Evolutionary conservation across 1,140 invertebrate genomes (phyloP).

Genomic region (Hirudo medicinalis): DNA sequence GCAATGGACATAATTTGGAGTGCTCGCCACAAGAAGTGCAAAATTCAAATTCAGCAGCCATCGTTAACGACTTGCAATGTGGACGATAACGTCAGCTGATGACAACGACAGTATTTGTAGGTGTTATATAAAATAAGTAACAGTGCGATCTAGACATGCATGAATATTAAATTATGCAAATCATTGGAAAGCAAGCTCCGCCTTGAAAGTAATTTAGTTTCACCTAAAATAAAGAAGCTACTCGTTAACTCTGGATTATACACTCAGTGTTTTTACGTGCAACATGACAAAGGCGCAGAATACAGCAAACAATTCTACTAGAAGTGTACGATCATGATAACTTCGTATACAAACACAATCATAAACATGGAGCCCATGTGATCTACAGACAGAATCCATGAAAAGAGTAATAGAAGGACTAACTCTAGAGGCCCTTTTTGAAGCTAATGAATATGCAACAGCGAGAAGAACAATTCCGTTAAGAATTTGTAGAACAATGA

Average conservation of each 20-base stretch:
- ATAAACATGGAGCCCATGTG: background rate
- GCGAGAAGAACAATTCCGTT: too few species aligned
- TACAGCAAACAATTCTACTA: background rate
- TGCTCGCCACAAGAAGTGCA: background rate
- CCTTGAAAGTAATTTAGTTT: too few species aligned
- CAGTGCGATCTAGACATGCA: background rate
- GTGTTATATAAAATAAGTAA: background rate
- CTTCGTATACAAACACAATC: too few species aligned
- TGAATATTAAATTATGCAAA: too few species aligned
- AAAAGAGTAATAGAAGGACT: too few species aligned
- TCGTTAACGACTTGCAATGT: background rate
- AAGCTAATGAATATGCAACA: too few species aligned
- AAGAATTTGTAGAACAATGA: too few species aligned
- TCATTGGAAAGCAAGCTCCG: too few species aligned
- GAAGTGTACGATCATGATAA: too few species aligned
- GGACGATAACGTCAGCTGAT: background rate
- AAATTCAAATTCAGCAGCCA: background rate
- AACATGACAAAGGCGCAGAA: background rate
- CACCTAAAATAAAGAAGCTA: too few species aligned
- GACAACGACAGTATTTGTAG: background rate
- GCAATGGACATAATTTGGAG: background rate
- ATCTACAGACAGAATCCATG: too few species aligned
- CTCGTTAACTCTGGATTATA: background rate
- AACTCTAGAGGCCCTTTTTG: too few species aligned
- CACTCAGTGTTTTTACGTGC: background rate